Conservation (phyloP, 1,140 invertebrate species). For the Aphelinus atriplicis region DNA sequence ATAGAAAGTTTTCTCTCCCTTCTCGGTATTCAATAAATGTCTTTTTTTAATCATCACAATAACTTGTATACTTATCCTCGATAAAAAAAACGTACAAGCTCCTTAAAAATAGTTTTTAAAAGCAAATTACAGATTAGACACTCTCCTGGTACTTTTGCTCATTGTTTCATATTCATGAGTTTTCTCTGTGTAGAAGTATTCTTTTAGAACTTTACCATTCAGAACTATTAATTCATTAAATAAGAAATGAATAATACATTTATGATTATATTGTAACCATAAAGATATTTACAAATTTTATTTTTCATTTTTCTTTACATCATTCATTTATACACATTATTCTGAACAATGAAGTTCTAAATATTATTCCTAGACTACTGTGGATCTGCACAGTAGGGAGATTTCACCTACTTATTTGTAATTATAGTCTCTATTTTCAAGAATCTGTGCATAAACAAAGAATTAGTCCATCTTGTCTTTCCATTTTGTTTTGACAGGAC, state of each 20-base stretch:
- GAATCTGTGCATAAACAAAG: conserved; percentile 1
- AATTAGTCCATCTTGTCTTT: conserved; percentile 9
- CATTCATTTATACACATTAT: too few relatives aligned
- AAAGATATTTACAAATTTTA: too few relatives aligned
- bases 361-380: too few relatives aligned
- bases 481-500: background rate
- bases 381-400: too few relatives aligned
- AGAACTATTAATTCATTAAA: background rate
- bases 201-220: conserved; percentile 5
- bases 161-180: conserved; percentile 9
- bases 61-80: conserved; percentile 15
- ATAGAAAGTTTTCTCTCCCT: background rate
- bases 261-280: conserved; percentile 23
- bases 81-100: conserved; percentile 32
- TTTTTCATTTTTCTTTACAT: too few relatives aligned
- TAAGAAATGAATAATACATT: conserved; percentile 33
- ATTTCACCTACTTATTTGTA: conserved; percentile 34
- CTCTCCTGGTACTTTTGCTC: conserved; percentile 18
- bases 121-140: conserved; percentile 28
- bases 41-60: background rate
- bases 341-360: too few relatives aligned
- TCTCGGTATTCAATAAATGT: background rate
- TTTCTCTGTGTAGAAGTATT: conserved; percentile 17
- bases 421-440: conserved; percentile 33
- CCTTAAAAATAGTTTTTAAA: conserved; percentile 28